Evolutionary conservation across 2,797 vertebrate species (phyloP).

Genomic region (Heteromormyrus szaboi): DNA sequence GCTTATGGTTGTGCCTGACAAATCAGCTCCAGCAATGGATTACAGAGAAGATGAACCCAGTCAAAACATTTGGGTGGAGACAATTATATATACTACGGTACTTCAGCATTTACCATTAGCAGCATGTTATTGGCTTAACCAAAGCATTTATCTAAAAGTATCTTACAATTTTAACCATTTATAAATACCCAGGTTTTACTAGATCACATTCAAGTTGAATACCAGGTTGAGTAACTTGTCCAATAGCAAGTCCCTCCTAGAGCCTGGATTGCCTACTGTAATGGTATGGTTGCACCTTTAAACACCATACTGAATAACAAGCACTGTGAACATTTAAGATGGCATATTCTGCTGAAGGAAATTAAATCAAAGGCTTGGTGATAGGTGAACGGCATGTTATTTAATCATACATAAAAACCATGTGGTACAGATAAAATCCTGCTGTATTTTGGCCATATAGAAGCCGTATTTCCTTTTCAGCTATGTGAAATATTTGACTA

Average conservation of each 20-base stretch:
- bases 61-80: constrained; percentile 32
- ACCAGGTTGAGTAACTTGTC: not conserved
- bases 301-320: not conserved
- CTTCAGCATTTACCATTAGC: constrained; percentile 12
- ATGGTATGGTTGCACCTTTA: not conserved
- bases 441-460: not conserved
- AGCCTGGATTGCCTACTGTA: not conserved
- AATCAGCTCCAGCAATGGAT: constrained; percentile 44
- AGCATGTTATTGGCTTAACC: not conserved
- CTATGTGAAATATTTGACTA: constrained; percentile 7
- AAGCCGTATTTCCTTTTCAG: not conserved
- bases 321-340: not conserved
- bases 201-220: not conserved
- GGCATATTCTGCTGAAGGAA: not conserved
- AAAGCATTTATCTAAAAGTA: not conserved
- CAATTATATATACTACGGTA: constrained; percentile 34
- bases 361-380: not conserved
- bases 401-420: not conserved
- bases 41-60: constrained; percentile 60
- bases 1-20: constrained; percentile 59
- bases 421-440: not conserved
- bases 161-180: not conserved
- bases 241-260: not conserved
- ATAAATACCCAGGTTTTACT: not conserved
- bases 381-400: not conserved